Base-by-base conservation (phyloP, 1,140 invertebrate genomes). In the Lasaia peninsularis region DNA sequence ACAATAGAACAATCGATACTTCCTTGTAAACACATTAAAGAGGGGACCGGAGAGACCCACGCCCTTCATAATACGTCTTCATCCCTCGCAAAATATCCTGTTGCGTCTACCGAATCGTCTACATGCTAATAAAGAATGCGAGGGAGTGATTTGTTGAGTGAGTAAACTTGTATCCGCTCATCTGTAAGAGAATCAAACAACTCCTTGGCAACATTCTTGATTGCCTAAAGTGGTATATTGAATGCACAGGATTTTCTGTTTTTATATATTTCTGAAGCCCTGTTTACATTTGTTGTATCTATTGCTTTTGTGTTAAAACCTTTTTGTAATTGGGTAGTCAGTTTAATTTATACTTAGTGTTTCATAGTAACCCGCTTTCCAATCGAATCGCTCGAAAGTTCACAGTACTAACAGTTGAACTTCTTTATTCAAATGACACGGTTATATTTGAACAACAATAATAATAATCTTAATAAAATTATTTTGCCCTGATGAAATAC, bases 21-120 rank as follows among this genome's bases (percentile, higher is more conserved):
- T 74, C 73, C 76, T 80, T 87, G 84, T 87, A 87, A 87, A 87
- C 84, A 87, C 84, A 87, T 87, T 87, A 87, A 82, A 75, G 69
- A 75, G 79, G 77, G 82, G 68, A 52, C 59, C 60, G 57, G 60
- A 62, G 63, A 40, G 40, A 44, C 18, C 40, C 55, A 61, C 59
- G 54, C 63, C 68, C 75, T 69, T 71, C 63, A 69, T 71, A 70
- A 79, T 77, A 73, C 71, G 69, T 80, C 78, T 81, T 74, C 67
- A 75, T 80, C 78, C 79, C 79, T 71, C 55, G 62, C 71, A 71
- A 76, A 80, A 80, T 80, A 83, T 80, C 80, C 77, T 81, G 80
- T 81, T 83, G 77, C 78, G 74, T 78, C 73, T 74, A 71, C 75
- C 40, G 50, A 72, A 69, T 64, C 65, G 78, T 77, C 78, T 81